A percentile compares a stretch with the other conserved stretches of the same genome.
These are phyloP conservation scores for Andrena chrysosceles DNA, from an alignment of 2,888 invertebrate genomes.

Conservation along the genomic window DNA sequence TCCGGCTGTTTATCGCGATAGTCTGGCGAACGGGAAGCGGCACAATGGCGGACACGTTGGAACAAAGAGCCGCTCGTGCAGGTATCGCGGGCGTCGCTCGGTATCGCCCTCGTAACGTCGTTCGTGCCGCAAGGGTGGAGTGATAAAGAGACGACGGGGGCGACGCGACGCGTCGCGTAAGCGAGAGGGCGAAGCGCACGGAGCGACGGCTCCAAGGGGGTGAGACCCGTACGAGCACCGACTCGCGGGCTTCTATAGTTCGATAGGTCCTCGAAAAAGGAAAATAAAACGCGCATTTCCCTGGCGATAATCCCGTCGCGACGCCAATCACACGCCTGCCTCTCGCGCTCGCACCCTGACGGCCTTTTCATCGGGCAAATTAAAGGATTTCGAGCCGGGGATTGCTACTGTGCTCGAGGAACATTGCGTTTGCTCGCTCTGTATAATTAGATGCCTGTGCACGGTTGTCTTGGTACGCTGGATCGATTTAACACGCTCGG, in stretches of 20 bases:
- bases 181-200: conserved; percentile 21
- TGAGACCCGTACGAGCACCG: conserved; percentile 33
- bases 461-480: neutral
- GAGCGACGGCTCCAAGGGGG: conserved; percentile 37
- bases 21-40: conserved; percentile 77
- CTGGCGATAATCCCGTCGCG: conserved; percentile 10
- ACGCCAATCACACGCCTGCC: neutral
- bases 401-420: conserved; percentile 8
- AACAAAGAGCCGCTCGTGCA: conserved; percentile 73
- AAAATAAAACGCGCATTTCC: conserved; percentile 52
- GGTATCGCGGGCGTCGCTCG: conserved; percentile 62
- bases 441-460: neutral
- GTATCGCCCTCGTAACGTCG: conserved; percentile 71
- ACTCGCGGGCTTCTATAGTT: conserved; percentile 61
- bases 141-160: conserved; percentile 66
- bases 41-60: conserved; percentile 71
- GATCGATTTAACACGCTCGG: too few relatives aligned
- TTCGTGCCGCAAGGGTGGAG: conserved; percentile 60
- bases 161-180: conserved; percentile 23
- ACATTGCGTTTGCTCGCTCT: neutral
- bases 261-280: conserved; percentile 61
- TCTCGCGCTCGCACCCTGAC: neutral
- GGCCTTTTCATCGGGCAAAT: conserved; percentile 20
- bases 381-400: conserved; percentile 17
- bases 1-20: conserved; percentile 80